Base-by-base conservation (phyloP, 92 coral and sea anemone genomes). In the Epizoanthus illoricatus region DNA sequence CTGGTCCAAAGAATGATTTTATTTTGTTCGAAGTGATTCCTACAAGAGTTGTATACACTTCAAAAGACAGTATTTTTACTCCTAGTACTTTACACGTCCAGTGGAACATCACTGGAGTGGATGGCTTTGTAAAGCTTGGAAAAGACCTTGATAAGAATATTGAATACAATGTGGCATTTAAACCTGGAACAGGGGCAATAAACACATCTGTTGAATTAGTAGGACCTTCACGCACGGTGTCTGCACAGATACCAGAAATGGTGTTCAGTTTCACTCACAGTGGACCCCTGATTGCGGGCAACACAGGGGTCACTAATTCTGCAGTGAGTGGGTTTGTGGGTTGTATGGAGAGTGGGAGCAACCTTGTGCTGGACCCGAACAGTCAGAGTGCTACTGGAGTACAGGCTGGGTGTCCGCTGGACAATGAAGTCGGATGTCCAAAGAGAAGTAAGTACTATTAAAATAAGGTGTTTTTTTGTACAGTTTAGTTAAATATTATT, bases 261-360 rank as follows among this genome's bases (percentile, higher is more conserved):
- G 80, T 95, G 74, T 71, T 86, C 59, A 61, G 21, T 62, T 88
- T 95, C 86, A 52, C 5, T 49, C 69, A 76, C 78, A 75, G 80
- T 65, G 96, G 92, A 3, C 94, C 93, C 23, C 69, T 95, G 72
- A 79, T 58, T 79, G 97, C 90, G 24, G 98, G 98, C 43, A 72
- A 49, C 28, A 65, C 62, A 13, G 70, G 81, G 49, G 67, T 73
- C 59, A 56, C 69, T 15, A 36, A 17, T 45, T 87, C 87, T 11
- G 72, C 36, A 5, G 89, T 49, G 41, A 69, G 49, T 39, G 97
- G 95, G 42, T 95, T 95, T 76, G 72, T 90, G 61, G 98, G 98
- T 41, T 95, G 98, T 72, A 89, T 95, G 75, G 91, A 67, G 64
- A 91, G 97, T 93, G 98, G 98, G 59, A 76, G 18, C 39, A 91